Evolutionary conservation across 1,140 invertebrate genomes (phyloP).

Genomic region (Aphaenogaster ashmeadi): DNA sequence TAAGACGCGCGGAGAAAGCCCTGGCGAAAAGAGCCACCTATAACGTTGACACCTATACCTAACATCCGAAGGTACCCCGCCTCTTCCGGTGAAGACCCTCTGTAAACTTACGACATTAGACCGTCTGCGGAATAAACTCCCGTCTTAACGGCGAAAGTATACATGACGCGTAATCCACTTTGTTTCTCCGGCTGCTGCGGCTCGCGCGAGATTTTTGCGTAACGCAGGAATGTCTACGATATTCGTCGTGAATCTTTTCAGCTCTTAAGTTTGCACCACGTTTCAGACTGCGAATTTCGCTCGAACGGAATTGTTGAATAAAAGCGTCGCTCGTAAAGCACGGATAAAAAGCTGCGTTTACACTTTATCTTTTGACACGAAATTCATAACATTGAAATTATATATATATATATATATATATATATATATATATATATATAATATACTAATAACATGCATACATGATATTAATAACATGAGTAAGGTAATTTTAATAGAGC

Average conservation of each 20-base stretch:
- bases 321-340: background rate
- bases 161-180: constrained; percentile 57
- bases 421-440: too few species aligned
- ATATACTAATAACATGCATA: background rate
- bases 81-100: constrained; percentile 1
- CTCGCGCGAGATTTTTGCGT: constrained; percentile 30
- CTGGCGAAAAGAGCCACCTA: constrained; percentile 50
- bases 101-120: constrained; percentile 65
- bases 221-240: background rate
- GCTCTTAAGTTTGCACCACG: background rate
- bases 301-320: constrained; percentile 2
- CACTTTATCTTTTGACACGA: background rate
- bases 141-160: constrained; percentile 53
- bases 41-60: constrained; percentile 66
- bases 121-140: constrained; percentile 62
- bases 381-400: background rate
- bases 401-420: too few species aligned
- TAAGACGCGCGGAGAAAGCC: constrained; percentile 58
- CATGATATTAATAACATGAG: background rate
- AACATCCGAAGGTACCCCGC: constrained; percentile 45
- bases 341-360: background rate
- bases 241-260: constrained; percentile 12
- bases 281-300: background rate
- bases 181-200: constrained; percentile 5
- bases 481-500: background rate